These are phyloP conservation scores for Aquatica leii DNA, from an alignment of 2,888 invertebrate species.

Conservation along the genomic window DNA sequence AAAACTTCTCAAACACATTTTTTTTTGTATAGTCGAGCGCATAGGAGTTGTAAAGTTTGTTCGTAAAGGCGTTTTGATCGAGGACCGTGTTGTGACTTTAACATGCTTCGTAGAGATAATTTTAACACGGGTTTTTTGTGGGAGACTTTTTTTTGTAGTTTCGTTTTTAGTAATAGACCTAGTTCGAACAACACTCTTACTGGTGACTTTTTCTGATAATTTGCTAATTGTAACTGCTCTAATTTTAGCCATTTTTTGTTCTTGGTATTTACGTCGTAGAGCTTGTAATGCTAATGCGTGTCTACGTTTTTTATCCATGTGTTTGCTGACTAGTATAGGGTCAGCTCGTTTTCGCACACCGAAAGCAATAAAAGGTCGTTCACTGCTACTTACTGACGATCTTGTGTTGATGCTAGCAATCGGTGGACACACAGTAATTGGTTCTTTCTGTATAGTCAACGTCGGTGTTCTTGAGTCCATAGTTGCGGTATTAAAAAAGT, in stretches of 20 bases:
- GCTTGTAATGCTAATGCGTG: conserved; percentile 65
- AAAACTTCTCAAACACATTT: conserved; percentile 61
- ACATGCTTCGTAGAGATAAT: conserved; percentile 57
- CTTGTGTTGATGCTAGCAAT: conserved; percentile 51
- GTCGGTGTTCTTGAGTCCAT: conserved; percentile 49
- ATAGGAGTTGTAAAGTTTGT: conserved; percentile 50
- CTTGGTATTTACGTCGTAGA: conserved; percentile 68
- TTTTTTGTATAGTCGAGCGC: conserved; percentile 39
- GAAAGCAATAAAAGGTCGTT: conserved; percentile 62
- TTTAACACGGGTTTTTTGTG: conserved; percentile 55
- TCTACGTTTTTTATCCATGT: conserved; percentile 59
- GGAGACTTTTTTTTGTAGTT: conserved; percentile 52
- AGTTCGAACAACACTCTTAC: conserved; percentile 61
- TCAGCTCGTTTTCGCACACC: conserved; percentile 68
- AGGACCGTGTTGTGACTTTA: conserved; percentile 51
- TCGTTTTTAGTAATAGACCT: conserved; percentile 61
- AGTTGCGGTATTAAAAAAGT: conserved; percentile 70
- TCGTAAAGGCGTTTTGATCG: conserved; percentile 40
- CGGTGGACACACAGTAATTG: conserved; percentile 54
- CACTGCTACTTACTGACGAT: conserved; percentile 50
- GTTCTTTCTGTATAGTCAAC: conserved; percentile 47
- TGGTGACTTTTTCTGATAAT: conserved; percentile 58
- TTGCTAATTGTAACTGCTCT: conserved; percentile 60
- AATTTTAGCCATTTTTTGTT: conserved; percentile 68
- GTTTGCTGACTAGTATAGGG: conserved; percentile 59